These are phyloP conservation scores for Drosophila pandora DNA, from an alignment of 1,140 invertebrate species.

Conservation along the genomic window DNA sequence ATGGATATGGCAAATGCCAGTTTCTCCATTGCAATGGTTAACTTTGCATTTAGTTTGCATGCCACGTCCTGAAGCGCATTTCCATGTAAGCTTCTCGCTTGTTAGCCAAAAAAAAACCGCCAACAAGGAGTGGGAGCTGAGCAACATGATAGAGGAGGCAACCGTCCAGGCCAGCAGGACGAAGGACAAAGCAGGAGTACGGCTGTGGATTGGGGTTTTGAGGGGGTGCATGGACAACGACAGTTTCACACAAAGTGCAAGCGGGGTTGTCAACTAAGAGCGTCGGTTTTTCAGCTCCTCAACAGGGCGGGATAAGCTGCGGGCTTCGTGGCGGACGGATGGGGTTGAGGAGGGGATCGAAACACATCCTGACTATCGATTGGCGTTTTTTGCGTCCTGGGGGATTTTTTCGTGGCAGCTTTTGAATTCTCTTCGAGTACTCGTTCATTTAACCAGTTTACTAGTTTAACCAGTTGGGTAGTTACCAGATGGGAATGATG, in stretches of 20 bases:
- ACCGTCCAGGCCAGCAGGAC: slow-evolving; percentile 2
- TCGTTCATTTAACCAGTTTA: slow-evolving; percentile 20
- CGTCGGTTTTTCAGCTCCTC: slow-evolving; percentile 48
- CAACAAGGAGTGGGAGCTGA: slow-evolving; percentile 30
- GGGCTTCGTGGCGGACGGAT: slow-evolving; percentile 16
- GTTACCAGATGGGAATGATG: slow-evolving; percentile 10
- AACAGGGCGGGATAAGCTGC: slow-evolving; percentile 24
- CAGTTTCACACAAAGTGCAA: slow-evolving; percentile 47
- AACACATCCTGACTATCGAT: slow-evolving; percentile 64
- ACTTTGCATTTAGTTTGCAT: slow-evolving; percentile 79
- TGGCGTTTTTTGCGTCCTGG: slow-evolving; percentile 31
- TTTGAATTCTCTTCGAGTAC: slow-evolving; percentile 7
- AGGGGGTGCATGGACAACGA: slow-evolving; percentile 5
- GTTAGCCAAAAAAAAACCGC: slow-evolving; percentile 62
- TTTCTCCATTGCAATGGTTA: slow-evolving; percentile 50
- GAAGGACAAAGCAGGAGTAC: neutral
- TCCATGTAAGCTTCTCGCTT: slow-evolving; percentile 74
- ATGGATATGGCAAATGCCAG: slow-evolving; percentile 66
- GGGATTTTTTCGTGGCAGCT: slow-evolving; percentile 9
- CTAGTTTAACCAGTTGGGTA: slow-evolving; percentile 1
- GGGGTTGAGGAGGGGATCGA: slow-evolving; percentile 5
- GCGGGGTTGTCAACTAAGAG: slow-evolving; percentile 63
- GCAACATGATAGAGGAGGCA: slow-evolving; percentile 24
- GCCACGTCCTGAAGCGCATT: slow-evolving; percentile 76
- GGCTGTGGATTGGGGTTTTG: neutral